Evolutionary conservation across 2,797 vertebrate species (phyloP), one percentile per base, ranked within the genome.

Genomic region (Myripristis jacobus): DNA sequence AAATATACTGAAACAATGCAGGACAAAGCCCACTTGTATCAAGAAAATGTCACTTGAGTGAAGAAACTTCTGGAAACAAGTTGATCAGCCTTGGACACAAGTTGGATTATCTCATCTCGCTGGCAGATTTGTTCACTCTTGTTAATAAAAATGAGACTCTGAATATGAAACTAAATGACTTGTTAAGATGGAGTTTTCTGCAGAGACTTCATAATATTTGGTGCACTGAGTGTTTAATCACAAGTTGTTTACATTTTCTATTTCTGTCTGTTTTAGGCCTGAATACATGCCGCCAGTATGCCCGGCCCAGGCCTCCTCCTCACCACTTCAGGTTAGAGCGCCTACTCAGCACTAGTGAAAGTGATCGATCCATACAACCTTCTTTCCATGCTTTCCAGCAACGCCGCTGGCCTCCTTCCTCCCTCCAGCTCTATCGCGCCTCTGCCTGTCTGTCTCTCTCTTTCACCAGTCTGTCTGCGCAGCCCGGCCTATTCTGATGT

Each of bases 401-500:
- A 15, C 7, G 34, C 34, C 34, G 9, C 34, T 36, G 9, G 34
- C 34, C 24, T 53, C 53, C 48, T 6, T 29, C 27, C 3, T 6
- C 46, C 13, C 68, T 77, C 58, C 48, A 62, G 3, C 51, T 71
- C 59, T 60, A 27, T 79, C 59, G 65, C 56, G 50, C 8, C 36
- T 0, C 66, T 57, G 64, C 75, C 72, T 19, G 44, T 67, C 69
- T 64, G 54, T 69, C 41, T 54, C n/a, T 69, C 6, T 19, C 50
- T 73, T 82, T 60, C 72, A 41, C 66, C 75, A 58, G 29, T 89
- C 79, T 85, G 69, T 80, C 83, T 84, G 72, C 81, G 73, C 66
- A 60, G 76, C 41, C 67, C 5, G 9, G 70, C 34, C 76, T 68
- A 58, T 65, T 73, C 79, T 90, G 87, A 92, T 78, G 84, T 89